Conservation (phyloP, 2,888 invertebrate genomes). For the Troides helena region DNA sequence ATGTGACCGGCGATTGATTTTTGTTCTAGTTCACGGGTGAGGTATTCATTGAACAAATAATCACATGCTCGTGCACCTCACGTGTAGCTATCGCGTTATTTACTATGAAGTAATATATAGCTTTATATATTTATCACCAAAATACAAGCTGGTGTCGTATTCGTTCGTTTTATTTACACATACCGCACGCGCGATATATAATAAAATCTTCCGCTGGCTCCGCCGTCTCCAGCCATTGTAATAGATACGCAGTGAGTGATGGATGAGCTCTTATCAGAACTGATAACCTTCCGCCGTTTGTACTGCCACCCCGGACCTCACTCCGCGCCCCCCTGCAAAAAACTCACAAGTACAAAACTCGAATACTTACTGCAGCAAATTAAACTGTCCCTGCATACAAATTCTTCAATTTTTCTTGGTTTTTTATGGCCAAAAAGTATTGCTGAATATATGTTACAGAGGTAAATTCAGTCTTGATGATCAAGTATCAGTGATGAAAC, state of each 20-base stretch:
- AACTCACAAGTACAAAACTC: conserved; percentile 3
- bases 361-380: background rate
- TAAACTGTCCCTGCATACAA: background rate
- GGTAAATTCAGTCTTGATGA: too few species aligned
- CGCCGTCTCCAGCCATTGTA: conserved; percentile 36
- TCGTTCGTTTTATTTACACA: background rate
- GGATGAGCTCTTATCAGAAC: conserved; percentile 71
- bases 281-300: conserved; percentile 69
- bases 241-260: conserved; percentile 52
- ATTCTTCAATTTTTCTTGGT: too few species aligned
- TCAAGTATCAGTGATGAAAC: too few species aligned
- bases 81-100: too few species aligned
- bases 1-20: too few species aligned
- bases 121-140: too few species aligned
- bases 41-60: background rate
- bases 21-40: background rate
- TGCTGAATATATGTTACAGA: too few species aligned
- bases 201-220: conserved; percentile 60
- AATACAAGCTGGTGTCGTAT: too few species aligned
- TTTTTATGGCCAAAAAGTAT: too few species aligned
- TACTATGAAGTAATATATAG: too few species aligned
- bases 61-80: too few species aligned
- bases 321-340: conserved; percentile 45
- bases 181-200: conserved; percentile 31
- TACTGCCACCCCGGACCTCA: conserved; percentile 44